Conservation (phyloP, 1,140 invertebrate genomes). For the Megalonaias nervosa region DNA sequence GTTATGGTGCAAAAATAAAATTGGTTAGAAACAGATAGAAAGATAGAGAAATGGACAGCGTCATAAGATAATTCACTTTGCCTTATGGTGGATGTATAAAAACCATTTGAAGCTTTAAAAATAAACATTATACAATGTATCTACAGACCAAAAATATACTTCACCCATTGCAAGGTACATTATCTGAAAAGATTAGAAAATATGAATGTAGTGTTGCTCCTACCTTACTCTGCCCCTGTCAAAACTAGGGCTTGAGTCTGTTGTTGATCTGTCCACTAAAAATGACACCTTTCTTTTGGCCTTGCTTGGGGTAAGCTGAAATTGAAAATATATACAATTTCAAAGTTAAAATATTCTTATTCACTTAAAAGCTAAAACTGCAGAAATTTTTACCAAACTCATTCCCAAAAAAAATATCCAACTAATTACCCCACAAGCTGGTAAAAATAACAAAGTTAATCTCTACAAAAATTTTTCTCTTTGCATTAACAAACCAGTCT, state of each 20-base stretch:
- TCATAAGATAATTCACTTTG: too few relatives aligned
- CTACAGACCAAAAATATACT: too few relatives aligned
- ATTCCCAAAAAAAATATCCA: constrained; percentile 5
- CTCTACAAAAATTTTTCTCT: too few relatives aligned
- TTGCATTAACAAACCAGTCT: too few relatives aligned
- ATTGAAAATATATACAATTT: background rate
- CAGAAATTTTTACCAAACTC: background rate
- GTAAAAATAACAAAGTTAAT: constrained; percentile 1
- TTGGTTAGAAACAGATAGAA: too few relatives aligned
- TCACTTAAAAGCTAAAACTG: constrained; percentile 1
- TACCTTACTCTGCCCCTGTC: background rate
- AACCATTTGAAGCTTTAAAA: constrained; percentile 14
- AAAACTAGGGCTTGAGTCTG: constrained; percentile 45
- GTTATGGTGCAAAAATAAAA: too few relatives aligned
- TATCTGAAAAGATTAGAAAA: too few relatives aligned
- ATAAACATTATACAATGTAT: too few relatives aligned
- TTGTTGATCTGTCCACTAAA: constrained; percentile 43
- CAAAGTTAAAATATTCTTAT: background rate
- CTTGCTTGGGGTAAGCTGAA: constrained; percentile 42
- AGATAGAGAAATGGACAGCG: too few relatives aligned
- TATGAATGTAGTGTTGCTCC: too few relatives aligned
- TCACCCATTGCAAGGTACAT: too few relatives aligned
- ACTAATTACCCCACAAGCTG: constrained; percentile 15
- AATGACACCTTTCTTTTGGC: constrained; percentile 56
- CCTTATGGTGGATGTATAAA: too few relatives aligned